Evolutionary conservation across 2,113 vertebrate genomes (phyloP), one percentile per base, ranked within the genome.

Genomic region (Nycticorax nycticorax): DNA sequence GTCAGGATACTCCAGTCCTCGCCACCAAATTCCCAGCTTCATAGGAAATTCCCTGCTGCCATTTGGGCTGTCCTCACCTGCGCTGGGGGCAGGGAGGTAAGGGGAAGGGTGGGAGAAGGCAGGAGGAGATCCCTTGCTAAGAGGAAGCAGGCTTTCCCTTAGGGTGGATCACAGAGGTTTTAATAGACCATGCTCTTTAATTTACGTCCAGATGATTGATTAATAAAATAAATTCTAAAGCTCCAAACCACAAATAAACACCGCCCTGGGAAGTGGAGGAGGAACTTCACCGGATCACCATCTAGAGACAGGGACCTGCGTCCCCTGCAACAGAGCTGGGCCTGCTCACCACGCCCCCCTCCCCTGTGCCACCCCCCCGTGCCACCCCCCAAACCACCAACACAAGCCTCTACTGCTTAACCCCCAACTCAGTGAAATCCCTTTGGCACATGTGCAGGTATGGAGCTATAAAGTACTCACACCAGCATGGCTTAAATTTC

Each of bases 61-160:
- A 2, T 87, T 57, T 85, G 35, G 23, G 27, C 48, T 63, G 28
- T 64, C 37, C 12, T 78, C 10, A 37, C 6, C 33, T n/a, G 43
- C 1, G 1, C 41, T 0, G 1, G 14, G 8, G 4, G 27, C 4
- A 10, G 53, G 21, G 10, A 15, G 9, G 1, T 13, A 20, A 87
- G 9, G 39, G 21, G 19, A 56, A 90, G 56, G 26, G 26, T 48
- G 48, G 62, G n/a, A 63, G 52, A 62, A 75, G 14, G 59, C 4
- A 26, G 19, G 12, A 47, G 24, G 8, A 77, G 41, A 69, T 13
- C 21, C 37, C 27, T 62, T 71, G 28, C 41, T 41, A 33, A 45
- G 82, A 74, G 17, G 20, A 74, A 91, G 43, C 11, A 50, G 56
- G 5, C 10, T 63, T 71, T 81, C 81, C 73, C 66, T 75, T 71